These are phyloP conservation scores for human DNA, from an alignment of 2,113 vertebrate genomes.

Conservation along the genomic window DNA sequence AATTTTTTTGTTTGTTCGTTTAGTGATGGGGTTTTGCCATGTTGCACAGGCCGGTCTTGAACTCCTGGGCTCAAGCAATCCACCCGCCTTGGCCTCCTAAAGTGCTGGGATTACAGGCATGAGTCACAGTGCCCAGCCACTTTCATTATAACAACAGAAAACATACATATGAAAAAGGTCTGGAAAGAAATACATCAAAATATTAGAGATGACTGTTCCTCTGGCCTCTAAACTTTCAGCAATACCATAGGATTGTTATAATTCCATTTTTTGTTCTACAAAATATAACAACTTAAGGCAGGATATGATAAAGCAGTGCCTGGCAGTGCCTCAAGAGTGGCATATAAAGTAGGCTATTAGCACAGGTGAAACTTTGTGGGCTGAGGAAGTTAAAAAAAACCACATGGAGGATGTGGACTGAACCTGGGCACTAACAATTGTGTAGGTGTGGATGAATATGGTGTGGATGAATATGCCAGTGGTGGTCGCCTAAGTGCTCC, in stretches of 20 bases:
- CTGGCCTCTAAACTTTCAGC: background rate
- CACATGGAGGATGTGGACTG: background rate
- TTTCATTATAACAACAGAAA: background rate
- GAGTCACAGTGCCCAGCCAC: no score
- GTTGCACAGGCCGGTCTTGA: no score
- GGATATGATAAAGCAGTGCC: background rate
- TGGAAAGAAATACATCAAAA: background rate
- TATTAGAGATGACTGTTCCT: background rate
- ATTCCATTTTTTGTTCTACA: conserved; percentile 13
- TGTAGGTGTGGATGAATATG: background rate
- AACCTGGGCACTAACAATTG: background rate
- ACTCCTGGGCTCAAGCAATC: no score
- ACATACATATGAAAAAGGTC: background rate
- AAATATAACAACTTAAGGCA: background rate
- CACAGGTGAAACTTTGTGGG: background rate
- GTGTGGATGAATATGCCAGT: background rate
- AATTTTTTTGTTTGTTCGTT: no score
- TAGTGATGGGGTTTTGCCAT: no score
- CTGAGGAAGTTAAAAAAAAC: background rate
- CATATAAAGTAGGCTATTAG: background rate
- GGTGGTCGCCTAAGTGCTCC: background rate
- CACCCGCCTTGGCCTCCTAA: no score
- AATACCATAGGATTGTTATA: background rate
- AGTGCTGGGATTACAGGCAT: no score
- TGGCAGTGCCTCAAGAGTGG: no score